These are phyloP conservation scores for Colossoma macropomum DNA, from an alignment of 2,113 vertebrate species.

Conservation along the genomic window DNA sequence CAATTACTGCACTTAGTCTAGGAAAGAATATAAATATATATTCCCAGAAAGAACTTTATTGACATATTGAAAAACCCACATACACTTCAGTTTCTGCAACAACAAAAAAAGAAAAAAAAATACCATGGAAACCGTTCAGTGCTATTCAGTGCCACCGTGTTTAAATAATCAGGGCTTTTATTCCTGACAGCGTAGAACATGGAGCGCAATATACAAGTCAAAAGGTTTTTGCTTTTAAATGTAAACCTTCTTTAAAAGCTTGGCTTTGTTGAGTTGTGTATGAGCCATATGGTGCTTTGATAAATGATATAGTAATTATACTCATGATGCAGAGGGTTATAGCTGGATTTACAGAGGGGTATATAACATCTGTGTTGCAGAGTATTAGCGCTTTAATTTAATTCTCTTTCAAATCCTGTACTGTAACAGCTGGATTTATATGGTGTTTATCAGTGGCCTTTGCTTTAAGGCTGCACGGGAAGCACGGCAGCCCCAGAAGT, in stretches of 20 bases:
- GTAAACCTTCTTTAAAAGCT: not conserved
- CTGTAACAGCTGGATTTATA: not conserved
- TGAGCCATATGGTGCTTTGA: slow-evolving; percentile 2
- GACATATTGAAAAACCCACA: not conserved
- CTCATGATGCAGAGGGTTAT: not conserved
- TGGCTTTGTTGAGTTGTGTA: not conserved
- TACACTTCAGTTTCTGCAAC: not conserved
- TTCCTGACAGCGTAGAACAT: not conserved
- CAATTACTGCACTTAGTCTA: not conserved
- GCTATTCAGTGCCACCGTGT: not conserved
- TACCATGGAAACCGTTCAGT: not conserved
- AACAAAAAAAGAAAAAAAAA: not conserved
- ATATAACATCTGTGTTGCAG: not conserved
- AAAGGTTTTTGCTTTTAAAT: not conserved
- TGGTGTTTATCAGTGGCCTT: not conserved
- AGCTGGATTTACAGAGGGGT: not conserved
- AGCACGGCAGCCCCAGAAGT: too few species aligned
- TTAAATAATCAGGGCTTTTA: not conserved
- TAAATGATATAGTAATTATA: not conserved
- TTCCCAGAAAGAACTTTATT: not conserved
- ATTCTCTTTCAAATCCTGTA: not conserved
- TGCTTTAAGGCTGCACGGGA: not conserved
- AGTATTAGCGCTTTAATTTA: not conserved
- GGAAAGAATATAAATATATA: not conserved
- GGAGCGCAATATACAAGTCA: not conserved